A percentile compares a stretch with the other conserved stretches of the same genome.
These are phyloP conservation scores for Styela clava DNA, from an alignment of 23 tunicate species.

Conservation along the genomic window DNA sequence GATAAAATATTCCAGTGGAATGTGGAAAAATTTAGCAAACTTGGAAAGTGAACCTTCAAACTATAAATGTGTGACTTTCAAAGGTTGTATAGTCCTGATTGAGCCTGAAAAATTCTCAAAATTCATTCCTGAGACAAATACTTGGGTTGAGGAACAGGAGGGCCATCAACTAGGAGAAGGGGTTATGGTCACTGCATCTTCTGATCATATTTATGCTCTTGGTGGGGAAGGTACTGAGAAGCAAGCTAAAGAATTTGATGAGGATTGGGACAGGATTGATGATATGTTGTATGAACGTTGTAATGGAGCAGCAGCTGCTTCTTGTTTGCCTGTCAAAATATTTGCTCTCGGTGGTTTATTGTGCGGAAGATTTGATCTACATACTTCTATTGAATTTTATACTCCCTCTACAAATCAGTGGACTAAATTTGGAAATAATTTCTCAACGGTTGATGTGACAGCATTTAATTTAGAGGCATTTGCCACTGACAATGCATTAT, in stretches of 20 bases:
- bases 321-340: not conserved
- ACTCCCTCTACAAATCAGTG: not conserved
- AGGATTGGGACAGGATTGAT: not conserved
- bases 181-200: not conserved
- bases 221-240: not conserved
- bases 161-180: not conserved
- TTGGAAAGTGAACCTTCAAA: not conserved
- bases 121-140: not conserved
- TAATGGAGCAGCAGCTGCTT: not conserved
- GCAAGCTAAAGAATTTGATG: not conserved
- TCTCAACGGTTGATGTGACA: not conserved
- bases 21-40: not conserved
- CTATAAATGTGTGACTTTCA: not conserved
- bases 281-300: not conserved
- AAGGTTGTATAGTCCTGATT: not conserved
- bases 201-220: not conserved
- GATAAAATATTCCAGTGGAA: not conserved
- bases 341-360: not conserved
- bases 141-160: not conserved
- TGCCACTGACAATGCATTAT: not conserved
- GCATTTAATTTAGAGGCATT: not conserved
- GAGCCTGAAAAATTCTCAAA: not conserved
- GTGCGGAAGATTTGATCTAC: not conserved
- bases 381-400: not conserved
- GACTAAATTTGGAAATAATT: not conserved